Conservation (phyloP, 2,797 vertebrate genomes). For the Myotis vivesi region DNA sequence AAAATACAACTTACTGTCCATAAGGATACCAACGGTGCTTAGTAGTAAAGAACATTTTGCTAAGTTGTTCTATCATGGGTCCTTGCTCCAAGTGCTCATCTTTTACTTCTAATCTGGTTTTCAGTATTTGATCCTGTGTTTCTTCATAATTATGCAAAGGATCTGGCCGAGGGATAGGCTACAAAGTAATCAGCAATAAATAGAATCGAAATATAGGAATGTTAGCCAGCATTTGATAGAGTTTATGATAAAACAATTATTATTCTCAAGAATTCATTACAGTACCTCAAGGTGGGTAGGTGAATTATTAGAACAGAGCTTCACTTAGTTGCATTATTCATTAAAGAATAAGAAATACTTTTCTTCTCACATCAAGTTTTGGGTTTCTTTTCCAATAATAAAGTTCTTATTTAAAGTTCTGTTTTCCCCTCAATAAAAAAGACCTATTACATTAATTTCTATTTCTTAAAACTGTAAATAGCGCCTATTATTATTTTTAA, state of each 20-base stretch:
- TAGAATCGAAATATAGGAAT: not conserved
- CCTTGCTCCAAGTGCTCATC: conserved; percentile 79
- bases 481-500: not conserved
- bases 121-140: conserved; percentile 92
- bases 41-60: conserved; percentile 97
- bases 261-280: not conserved
- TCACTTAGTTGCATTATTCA: not conserved
- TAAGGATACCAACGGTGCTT: conserved; percentile 96
- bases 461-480: conserved; percentile 35
- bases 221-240: not conserved
- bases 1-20: conserved; percentile 91
- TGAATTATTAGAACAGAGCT: not conserved
- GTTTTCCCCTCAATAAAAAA: not conserved
- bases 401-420: conserved; percentile 10
- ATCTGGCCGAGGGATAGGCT: conserved; percentile 91
- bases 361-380: not conserved
- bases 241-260: not conserved
- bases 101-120: conserved; percentile 87
- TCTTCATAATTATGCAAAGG: conserved; percentile 87
- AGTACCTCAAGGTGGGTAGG: not conserved
- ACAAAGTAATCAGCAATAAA: conserved; percentile 69
- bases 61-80: conserved; percentile 92
- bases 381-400: conserved; percentile 43
- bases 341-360: conserved; percentile 11
- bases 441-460: conserved; percentile 31